A percentile compares a stretch with the other conserved stretches of the same genome.
These are phyloP conservation scores for Thalassoma bifasciatum DNA, from an alignment of 2,113 vertebrate genomes.

Conservation along the genomic window DNA sequence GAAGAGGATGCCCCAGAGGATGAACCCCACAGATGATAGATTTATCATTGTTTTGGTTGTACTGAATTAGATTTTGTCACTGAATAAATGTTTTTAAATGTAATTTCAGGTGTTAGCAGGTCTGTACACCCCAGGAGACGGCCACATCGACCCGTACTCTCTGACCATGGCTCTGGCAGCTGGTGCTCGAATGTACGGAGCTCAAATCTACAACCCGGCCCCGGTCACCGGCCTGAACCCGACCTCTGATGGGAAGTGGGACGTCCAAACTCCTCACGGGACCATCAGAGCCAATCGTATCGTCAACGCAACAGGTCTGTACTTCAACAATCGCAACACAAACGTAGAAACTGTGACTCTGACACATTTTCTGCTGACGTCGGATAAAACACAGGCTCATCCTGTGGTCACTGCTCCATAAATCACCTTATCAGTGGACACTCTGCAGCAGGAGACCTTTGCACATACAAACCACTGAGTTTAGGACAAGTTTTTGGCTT, in stretches of 20 bases:
- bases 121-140: constrained; percentile 94
- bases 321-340: not conserved
- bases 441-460: constrained; percentile 63
- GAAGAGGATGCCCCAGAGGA: too few relatives aligned
- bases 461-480: constrained; percentile 34
- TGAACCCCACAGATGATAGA: too few relatives aligned
- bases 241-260: constrained; percentile 90
- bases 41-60: too few relatives aligned
- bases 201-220: constrained; percentile 91
- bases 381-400: not conserved
- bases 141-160: constrained; percentile 98
- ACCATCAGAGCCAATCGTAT: constrained; percentile 89
- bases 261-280: constrained; percentile 92
- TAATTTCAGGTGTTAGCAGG: constrained; percentile 90
- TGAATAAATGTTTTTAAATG: not conserved
- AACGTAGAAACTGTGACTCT: not conserved
- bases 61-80: not conserved
- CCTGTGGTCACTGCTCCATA: too few relatives aligned
- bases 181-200: constrained; percentile 94
- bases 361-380: not conserved
- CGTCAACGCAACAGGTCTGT: constrained; percentile 91
- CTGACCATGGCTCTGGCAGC: constrained; percentile 97
- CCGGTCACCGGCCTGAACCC: constrained; percentile 87
- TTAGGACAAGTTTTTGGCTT: constrained; percentile 25
- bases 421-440: constrained; percentile 43